Evolutionary conservation across 2,888 invertebrate genomes (phyloP).

Genomic region (Ormyrus rosae): DNA sequence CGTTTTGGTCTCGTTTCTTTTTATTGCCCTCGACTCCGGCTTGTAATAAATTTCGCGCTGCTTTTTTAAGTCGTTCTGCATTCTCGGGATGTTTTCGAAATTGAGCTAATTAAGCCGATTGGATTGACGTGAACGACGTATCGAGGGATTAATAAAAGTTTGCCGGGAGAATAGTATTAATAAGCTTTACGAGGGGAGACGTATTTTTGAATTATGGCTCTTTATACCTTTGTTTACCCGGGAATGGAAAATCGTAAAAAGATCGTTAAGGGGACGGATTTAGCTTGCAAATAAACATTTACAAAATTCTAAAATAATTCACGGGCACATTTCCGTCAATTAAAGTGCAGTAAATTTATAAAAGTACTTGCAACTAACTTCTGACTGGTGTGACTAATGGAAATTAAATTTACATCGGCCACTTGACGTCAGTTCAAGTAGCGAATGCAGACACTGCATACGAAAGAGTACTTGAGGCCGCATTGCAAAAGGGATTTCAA

Average conservation of each 20-base stretch:
- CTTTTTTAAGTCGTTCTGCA: background rate
- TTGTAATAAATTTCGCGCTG: conserved; percentile 15
- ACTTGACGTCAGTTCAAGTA: background rate
- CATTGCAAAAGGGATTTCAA: conserved; percentile 29
- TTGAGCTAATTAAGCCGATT: too few species aligned
- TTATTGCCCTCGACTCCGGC: conserved; percentile 8
- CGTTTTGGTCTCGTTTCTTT: conserved; percentile 31
- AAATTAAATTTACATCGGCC: conserved; percentile 38
- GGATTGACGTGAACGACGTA: too few species aligned
- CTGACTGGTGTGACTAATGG: conserved; percentile 8
- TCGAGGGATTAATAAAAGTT: too few species aligned
- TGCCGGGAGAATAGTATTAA: too few species aligned
- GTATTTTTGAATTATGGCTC: too few species aligned
- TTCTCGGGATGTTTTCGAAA: too few species aligned
- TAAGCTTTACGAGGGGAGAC: too few species aligned
- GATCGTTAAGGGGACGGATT: background rate
- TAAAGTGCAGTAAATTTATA: background rate
- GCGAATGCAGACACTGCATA: conserved; percentile 3
- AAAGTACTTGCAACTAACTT: background rate
- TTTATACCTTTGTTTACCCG: too few species aligned
- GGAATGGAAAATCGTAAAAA: too few species aligned
- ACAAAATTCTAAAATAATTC: conserved; percentile 1
- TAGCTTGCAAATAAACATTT: background rate
- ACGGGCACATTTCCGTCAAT: background rate
- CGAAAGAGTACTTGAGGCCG: conserved; percentile 7